phyloP scores from a whole-genome alignment of 2,113 vertebrate genomes.

The Zingel zingel region DNA sequence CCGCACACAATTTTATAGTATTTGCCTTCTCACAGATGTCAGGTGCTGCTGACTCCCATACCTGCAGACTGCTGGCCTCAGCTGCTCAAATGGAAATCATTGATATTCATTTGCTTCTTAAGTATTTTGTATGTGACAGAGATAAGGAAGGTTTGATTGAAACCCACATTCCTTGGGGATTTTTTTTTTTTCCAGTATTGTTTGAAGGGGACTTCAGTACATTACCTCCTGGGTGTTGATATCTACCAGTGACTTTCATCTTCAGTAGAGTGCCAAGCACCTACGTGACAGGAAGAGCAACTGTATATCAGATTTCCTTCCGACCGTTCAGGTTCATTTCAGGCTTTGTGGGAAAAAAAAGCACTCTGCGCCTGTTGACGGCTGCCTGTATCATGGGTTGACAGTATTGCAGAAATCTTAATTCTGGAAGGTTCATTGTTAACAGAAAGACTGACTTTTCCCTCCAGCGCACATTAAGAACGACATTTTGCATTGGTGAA shows the following conservation, averaged over 20 bases:
- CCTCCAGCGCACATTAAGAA: not conserved
- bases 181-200: not conserved
- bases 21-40: constrained; percentile 14
- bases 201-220: constrained; percentile 29
- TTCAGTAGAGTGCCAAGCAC: constrained; percentile 38
- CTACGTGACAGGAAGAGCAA: constrained; percentile 54
- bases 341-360: constrained; percentile 13
- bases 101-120: not conserved
- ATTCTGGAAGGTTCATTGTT: not conserved
- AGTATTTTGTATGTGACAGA: constrained; percentile 9
- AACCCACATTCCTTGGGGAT: not conserved
- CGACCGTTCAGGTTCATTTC: constrained; percentile 46
- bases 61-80: not conserved
- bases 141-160: not conserved
- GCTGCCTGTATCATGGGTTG: not conserved
- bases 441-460: not conserved
- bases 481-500: not conserved
- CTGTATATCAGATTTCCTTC: constrained; percentile 47
- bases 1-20: constrained; percentile 4
- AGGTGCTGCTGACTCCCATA: not conserved
- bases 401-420: constrained; percentile 2
- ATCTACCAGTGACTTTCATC: constrained; percentile 53
- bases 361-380: not conserved
- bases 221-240: constrained; percentile 52
- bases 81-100: constrained; percentile 1